phyloP scores from a whole-genome alignment of 2,797 vertebrate genomes.

The Epinephelus awoara region DNA sequence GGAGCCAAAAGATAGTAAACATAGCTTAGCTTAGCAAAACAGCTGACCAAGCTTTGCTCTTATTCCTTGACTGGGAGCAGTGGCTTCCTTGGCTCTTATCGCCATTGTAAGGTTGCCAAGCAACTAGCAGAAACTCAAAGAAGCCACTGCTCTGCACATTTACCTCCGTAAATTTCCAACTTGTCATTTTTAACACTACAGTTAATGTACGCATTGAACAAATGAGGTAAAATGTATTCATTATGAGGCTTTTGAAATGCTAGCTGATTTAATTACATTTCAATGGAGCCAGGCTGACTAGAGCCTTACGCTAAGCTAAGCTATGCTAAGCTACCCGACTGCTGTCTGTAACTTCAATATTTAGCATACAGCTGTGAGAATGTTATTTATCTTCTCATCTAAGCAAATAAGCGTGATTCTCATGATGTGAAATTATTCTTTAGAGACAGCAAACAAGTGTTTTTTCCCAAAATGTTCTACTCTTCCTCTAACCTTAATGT shows the following conservation, averaged over 20 bases:
- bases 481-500: neutral
- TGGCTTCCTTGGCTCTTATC: neutral
- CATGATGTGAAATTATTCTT: neutral
- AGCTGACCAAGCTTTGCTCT: neutral
- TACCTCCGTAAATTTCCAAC: neutral
- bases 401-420: neutral
- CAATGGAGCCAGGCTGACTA: neutral
- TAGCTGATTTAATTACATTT: neutral
- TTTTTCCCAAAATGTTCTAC: neutral
- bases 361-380: neutral
- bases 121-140: too few species aligned
- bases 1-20: neutral
- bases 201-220: neutral
- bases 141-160: too few species aligned
- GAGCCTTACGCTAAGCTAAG: neutral
- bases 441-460: neutral
- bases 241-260: neutral
- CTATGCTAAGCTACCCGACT: neutral
- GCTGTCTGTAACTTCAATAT: neutral
- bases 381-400: neutral
- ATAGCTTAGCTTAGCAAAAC: neutral
- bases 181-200: neutral
- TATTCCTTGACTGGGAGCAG: neutral
- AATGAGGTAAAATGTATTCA: neutral
- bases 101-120: neutral